Conservation (phyloP, 2,797 vertebrate species). For the Anolis apletophallus region DNA sequence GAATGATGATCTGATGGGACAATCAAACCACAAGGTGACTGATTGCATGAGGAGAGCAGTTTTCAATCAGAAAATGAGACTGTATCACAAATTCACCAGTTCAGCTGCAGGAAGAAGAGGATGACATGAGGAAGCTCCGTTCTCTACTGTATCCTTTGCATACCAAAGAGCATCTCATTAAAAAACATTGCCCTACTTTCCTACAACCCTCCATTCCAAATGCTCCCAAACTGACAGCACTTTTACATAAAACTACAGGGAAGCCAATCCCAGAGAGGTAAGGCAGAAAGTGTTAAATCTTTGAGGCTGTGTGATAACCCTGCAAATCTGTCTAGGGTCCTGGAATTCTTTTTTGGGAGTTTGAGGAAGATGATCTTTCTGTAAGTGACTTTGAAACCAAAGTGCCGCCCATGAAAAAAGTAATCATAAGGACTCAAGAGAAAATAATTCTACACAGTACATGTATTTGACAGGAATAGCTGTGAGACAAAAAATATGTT, state of each 20-base stretch:
- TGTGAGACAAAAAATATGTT: background rate
- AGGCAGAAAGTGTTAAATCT: conserved; percentile 7
- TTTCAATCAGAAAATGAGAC: conserved; percentile 25
- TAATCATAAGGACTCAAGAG: background rate
- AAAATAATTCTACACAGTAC: background rate
- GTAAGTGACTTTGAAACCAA: background rate
- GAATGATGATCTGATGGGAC: conserved; percentile 22
- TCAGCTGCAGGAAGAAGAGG: conserved; percentile 1
- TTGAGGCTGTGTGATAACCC: conserved; percentile 12
- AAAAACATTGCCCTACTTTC: conserved; percentile 62
- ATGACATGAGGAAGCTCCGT: conserved; percentile 25
- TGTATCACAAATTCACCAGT: background rate
- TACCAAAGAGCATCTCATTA: conserved; percentile 54
- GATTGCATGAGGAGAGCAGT: background rate
- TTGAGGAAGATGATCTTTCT: background rate
- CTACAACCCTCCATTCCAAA: conserved; percentile 38
- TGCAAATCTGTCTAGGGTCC: background rate
- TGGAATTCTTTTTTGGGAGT: background rate
- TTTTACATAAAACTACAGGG: conserved; percentile 34
- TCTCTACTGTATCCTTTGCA: conserved; percentile 46
- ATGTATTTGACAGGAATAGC: background rate
- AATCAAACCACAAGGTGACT: background rate
- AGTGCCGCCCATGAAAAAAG: background rate
- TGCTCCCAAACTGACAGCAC: conserved; percentile 32
- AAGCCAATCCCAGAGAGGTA: background rate